Evolutionary conservation across 2,888 invertebrate genomes (phyloP).

Genomic region (Parascotia fuliginaria): DNA sequence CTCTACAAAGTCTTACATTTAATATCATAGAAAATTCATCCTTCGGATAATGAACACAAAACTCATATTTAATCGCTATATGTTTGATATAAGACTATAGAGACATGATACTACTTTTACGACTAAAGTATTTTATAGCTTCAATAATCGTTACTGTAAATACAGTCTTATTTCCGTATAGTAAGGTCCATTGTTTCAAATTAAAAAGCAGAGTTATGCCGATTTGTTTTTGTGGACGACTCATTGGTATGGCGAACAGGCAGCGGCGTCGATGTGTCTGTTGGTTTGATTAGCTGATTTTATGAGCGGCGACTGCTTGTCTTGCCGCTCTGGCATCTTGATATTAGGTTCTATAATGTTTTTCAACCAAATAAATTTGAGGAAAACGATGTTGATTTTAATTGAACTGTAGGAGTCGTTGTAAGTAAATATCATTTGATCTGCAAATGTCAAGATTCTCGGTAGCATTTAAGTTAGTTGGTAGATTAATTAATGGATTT

Average conservation of each 20-base stretch:
- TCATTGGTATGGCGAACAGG: constrained; percentile 75
- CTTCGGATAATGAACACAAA: constrained; percentile 25
- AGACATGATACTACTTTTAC: constrained; percentile 51
- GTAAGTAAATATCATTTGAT: constrained; percentile 18
- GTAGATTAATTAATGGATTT: constrained; percentile 9
- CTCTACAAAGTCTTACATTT: constrained; percentile 46
- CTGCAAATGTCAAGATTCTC: constrained; percentile 27
- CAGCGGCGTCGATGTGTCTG: constrained; percentile 82
- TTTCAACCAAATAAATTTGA: constrained; percentile 17
- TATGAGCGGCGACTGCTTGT: constrained; percentile 70
- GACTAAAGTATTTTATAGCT: constrained; percentile 64
- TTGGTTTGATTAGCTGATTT: constrained; percentile 79
- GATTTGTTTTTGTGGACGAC: constrained; percentile 44
- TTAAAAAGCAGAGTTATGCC: constrained; percentile 45
- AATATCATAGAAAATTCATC: constrained; percentile 42
- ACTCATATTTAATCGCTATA: constrained; percentile 35
- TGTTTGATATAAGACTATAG: constrained; percentile 54
- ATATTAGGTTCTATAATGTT: constrained; percentile 26
- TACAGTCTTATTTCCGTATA: constrained; percentile 33
- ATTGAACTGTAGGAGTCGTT: constrained; percentile 2
- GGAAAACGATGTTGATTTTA: constrained; percentile 12
- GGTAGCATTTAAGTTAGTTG: constrained; percentile 15
- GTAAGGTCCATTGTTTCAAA: constrained; percentile 45
- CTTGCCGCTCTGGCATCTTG: constrained; percentile 39
- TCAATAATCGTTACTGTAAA: constrained; percentile 33